phyloP scores from a whole-genome alignment of 2,113 vertebrate species.

The Psammodynastes pulverulentus region DNA sequence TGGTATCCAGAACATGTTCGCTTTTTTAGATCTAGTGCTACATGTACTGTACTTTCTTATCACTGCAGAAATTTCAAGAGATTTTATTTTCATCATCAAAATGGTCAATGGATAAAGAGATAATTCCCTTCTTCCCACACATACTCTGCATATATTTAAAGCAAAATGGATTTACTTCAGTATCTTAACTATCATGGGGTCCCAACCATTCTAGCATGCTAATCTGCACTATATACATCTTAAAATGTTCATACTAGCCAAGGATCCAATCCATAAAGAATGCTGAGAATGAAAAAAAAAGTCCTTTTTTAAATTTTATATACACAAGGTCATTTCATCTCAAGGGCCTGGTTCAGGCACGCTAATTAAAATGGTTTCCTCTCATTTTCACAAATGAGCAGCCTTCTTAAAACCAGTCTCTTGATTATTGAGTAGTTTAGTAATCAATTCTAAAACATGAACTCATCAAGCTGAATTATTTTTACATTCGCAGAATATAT shows the following conservation, averaged over 20 bases:
- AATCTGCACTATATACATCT: neutral
- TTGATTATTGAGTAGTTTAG: neutral
- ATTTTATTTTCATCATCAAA: neutral
- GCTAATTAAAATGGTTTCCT: conserved; percentile 12
- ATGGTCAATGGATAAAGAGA: neutral
- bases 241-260: neutral
- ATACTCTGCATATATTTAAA: neutral
- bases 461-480: conserved; percentile 11
- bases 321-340: neutral
- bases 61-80: neutral
- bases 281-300: conserved; percentile 2
- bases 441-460: neutral
- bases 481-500: conserved; percentile 16
- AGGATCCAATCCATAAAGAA: neutral
- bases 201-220: neutral
- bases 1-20: neutral
- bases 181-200: neutral
- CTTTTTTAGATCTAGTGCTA: neutral
- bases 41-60: neutral
- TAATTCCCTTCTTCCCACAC: neutral
- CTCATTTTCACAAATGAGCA: conserved; percentile 17
- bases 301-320: neutral
- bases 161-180: neutral
- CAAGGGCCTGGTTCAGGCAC: conserved; percentile 27
- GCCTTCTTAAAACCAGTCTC: neutral